Evolutionary conservation across 2,797 vertebrate species (phyloP).

Genomic region (Hoplostethus atlanticus): DNA sequence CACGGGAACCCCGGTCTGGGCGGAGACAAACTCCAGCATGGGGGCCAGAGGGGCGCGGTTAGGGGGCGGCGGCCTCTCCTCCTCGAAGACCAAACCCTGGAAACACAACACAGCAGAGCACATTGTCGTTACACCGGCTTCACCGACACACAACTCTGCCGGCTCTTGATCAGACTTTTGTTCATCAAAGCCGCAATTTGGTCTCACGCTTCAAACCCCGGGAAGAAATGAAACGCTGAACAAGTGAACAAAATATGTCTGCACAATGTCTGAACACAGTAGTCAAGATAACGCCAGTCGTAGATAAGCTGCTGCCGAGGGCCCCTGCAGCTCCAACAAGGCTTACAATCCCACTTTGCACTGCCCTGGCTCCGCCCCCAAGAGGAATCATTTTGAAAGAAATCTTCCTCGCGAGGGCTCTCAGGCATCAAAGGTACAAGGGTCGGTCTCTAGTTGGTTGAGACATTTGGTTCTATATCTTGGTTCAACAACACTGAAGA

Average conservation of each 20-base stretch:
- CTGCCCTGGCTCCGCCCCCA: no score
- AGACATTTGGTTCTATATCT: no score
- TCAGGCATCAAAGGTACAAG: no score
- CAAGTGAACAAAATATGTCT: no score
- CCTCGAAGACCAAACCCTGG: constrained; percentile 93
- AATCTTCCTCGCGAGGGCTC: no score
- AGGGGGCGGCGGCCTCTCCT: constrained; percentile 86
- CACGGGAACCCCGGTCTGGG: constrained; percentile 94
- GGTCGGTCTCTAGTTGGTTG: no score
- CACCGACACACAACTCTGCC: neutral
- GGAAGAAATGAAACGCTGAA: neutral
- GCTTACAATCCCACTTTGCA: no score
- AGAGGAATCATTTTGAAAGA: no score
- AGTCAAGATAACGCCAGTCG: neutral
- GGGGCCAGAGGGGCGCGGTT: constrained; percentile 89
- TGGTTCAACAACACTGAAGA: neutral
- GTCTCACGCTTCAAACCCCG: neutral
- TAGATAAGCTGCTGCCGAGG: constrained; percentile 30
- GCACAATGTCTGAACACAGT: no score
- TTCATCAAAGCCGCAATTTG: constrained; percentile 17
- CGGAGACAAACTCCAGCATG: constrained; percentile 95
- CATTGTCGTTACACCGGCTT: constrained; percentile 18
- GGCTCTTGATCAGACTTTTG: constrained; percentile 7
- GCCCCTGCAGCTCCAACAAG: no score
- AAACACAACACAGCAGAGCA: constrained; percentile 19